Evolutionary conservation across 1,140 invertebrate genomes (phyloP).

Genomic region (Galleria mellonella): DNA sequence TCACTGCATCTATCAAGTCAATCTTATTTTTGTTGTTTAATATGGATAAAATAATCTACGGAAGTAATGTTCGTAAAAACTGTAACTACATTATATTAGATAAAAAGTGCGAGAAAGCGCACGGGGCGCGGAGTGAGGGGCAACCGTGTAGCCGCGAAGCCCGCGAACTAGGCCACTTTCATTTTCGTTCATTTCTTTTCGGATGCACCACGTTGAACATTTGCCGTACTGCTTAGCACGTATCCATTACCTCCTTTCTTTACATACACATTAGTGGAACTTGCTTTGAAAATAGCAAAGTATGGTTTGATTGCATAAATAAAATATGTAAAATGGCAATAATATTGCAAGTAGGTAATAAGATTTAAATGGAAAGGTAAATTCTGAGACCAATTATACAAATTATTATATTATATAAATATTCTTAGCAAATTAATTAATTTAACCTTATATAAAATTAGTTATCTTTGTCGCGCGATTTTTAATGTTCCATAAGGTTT

Average conservation of each 20-base stretch:
- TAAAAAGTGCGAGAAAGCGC: conserved; percentile 62
- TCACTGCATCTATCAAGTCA: too few relatives aligned
- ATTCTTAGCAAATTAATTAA: too few relatives aligned
- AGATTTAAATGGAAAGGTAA: too few relatives aligned
- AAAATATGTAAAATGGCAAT: neutral
- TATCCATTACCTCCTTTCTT: conserved; percentile 43
- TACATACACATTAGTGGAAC: conserved; percentile 23
- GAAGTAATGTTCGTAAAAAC: conserved; percentile 21
- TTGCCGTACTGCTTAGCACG: conserved; percentile 36
- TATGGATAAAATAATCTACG: too few relatives aligned
- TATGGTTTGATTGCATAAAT: conserved; percentile 8
- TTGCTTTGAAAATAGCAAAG: conserved; percentile 9
- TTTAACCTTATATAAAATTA: too few relatives aligned
- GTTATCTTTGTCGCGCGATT: too few relatives aligned
- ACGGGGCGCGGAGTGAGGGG: conserved; percentile 21
- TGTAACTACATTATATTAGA: conserved; percentile 47
- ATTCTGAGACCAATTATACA: too few relatives aligned
- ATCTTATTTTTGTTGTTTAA: too few relatives aligned
- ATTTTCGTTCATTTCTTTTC: conserved; percentile 73
- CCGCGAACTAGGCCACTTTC: conserved; percentile 62
- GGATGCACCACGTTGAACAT: conserved; percentile 46
- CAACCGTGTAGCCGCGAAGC: conserved; percentile 15
- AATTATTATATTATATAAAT: neutral
- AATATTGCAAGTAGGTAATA: too few relatives aligned
- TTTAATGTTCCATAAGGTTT: too few relatives aligned